These are phyloP conservation scores for Agapornis roseicollis DNA, from an alignment of 2,113 vertebrate species.

Conservation along the genomic window DNA sequence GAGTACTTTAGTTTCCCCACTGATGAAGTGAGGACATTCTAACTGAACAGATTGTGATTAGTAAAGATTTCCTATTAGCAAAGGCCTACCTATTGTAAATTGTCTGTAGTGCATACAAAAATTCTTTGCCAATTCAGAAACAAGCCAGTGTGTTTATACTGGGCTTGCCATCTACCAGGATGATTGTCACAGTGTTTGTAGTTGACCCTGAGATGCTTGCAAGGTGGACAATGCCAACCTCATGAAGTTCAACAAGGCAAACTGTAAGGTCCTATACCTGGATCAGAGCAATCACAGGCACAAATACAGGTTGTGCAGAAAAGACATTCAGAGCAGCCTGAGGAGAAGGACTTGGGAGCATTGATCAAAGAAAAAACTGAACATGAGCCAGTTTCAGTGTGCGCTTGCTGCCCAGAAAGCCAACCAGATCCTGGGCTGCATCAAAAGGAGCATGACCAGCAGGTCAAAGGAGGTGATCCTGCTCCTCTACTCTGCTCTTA, in stretches of 20 bases:
- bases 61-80: not conserved
- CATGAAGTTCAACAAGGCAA: not conserved
- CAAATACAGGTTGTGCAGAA: not conserved
- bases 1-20: not conserved
- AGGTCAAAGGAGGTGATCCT: not conserved
- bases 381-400: not conserved
- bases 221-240: not conserved
- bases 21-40: not conserved
- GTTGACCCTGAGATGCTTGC: not conserved
- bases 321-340: not conserved
- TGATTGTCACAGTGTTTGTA: rapidly evolving
- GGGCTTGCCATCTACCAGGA: not conserved
- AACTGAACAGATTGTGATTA: rapidly evolving
- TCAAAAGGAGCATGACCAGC: not conserved
- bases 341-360: not conserved
- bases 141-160: not conserved
- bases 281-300: not conserved
- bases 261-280: not conserved
- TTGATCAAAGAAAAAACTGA: not conserved
- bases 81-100: not conserved
- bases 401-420: not conserved
- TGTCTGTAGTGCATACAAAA: not conserved
- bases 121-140: not conserved
- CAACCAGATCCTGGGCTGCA: not conserved
- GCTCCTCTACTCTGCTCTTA: not conserved